Base-by-base conservation (phyloP, 2,797 vertebrate genomes). In the Gallinago stenura region DNA sequence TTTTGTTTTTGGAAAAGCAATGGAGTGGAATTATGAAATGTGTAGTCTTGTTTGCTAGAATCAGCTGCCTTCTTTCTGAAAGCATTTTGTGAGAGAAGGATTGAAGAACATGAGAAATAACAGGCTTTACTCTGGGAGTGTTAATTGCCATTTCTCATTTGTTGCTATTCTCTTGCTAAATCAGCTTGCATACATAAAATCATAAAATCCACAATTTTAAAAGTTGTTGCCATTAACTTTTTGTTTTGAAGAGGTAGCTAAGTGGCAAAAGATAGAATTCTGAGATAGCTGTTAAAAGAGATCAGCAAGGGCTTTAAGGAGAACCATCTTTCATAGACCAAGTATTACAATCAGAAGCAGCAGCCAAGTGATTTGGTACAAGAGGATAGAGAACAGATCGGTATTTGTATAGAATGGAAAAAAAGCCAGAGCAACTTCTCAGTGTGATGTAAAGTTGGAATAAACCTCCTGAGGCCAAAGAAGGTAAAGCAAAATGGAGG, bases 141-240 rank as follows among this genome's bases (percentile, higher is more conserved):
- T 95, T 97, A 95, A 97, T 97, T 97, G 93, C 96, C 90, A 65
- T 95, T 97, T 96, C 96, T 96, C 91, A 95, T 97, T 94, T 96
- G 96, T 95, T 97, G 93, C 95, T 84, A 91, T 95, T 96, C 94
- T 95, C 88, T 86, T 94, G 71, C 93, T 96, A 96, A 94, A 96
- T 96, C 95, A 97, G 90, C 95, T 94, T 90, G 93, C 93, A 94
- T 97, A 93, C 92, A 96, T 87, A 95, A 96, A 97, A 95, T 80
- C 89, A 80, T 78, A 89, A 95, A 94, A 94, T 95, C 68, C 88
- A 94, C 94, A 43, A 61, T 83, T 96, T 90, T 46, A 71, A 87
- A 95, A 95, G 94, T 95, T 95, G 91, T 91, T 94, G 91, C 94
- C 78, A 61, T 95, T 95, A 96, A 80, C 71, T 95, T 95, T 81